Evolutionary conservation across 1,140 invertebrate genomes (phyloP).

Genomic region (Drosophila pruinosa): DNA sequence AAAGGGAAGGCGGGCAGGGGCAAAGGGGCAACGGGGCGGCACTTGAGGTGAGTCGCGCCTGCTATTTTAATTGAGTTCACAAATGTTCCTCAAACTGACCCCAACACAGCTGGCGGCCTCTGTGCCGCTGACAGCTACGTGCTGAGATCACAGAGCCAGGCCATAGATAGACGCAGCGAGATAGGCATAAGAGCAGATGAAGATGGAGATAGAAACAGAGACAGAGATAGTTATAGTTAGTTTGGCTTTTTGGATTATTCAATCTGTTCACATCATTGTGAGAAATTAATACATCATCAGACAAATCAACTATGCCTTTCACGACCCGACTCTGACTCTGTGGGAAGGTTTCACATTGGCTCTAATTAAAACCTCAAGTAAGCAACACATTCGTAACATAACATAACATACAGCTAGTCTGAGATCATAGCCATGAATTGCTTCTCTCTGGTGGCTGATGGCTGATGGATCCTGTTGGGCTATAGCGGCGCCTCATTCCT

Average conservation of each 20-base stretch:
- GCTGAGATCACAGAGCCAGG: conserved; percentile 31
- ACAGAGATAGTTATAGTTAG: conserved; percentile 15
- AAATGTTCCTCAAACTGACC: conserved; percentile 54
- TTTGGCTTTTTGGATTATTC: conserved; percentile 57
- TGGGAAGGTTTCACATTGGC: conserved; percentile 34
- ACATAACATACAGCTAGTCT: neutral
- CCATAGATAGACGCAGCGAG: conserved; percentile 17
- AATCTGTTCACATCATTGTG: conserved; percentile 67
- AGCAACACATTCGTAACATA: neutral
- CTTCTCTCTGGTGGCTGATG: too few relatives aligned
- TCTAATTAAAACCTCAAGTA: conserved; percentile 35
- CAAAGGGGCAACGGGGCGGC: too few relatives aligned
- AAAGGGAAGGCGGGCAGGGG: too few relatives aligned
- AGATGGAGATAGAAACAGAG: neutral
- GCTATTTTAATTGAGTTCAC: conserved; percentile 80
- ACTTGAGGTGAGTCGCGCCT: conserved; percentile 38
- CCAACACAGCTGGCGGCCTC: conserved; percentile 53
- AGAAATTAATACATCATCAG: conserved; percentile 77
- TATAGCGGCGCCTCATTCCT: too few relatives aligned
- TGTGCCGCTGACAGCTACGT: conserved; percentile 67
- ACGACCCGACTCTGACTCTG: conserved; percentile 5
- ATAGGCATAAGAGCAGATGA: too few relatives aligned
- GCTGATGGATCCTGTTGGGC: too few relatives aligned
- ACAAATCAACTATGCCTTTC: conserved; percentile 49
- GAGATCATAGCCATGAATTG: neutral